Evolutionary conservation across 2,888 invertebrate species (phyloP).

Genomic region (Theretra japonica): DNA sequence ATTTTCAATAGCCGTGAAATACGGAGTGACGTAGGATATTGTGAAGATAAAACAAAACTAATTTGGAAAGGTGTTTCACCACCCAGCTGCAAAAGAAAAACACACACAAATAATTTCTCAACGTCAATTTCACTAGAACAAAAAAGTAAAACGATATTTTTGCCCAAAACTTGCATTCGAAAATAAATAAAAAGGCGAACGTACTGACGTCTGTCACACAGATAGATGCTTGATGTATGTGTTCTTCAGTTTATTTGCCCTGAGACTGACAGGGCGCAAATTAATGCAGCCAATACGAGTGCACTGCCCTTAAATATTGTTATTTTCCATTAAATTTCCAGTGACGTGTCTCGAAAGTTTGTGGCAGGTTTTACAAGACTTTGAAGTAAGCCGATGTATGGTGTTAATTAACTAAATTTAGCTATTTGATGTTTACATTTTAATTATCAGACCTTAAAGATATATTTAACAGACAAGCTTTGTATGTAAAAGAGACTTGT

Average conservation of each 20-base stretch:
- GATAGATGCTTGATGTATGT: constrained; percentile 38
- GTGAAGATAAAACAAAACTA: neutral
- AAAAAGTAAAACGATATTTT: constrained; percentile 6
- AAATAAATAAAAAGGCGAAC: constrained; percentile 33
- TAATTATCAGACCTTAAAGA: neutral
- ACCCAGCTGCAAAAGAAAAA: neutral
- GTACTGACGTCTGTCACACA: constrained; percentile 35
- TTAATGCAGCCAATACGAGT: constrained; percentile 35
- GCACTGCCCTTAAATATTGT: constrained; percentile 26
- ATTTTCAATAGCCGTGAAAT: too few species aligned
- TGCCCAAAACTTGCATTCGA: constrained; percentile 27
- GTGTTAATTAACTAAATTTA: constrained; percentile 13
- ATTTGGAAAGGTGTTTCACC: neutral
- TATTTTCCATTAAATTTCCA: constrained; percentile 23
- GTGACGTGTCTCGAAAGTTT: constrained; percentile 29
- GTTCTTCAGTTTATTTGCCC: constrained; percentile 35
- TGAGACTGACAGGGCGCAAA: constrained; percentile 37
- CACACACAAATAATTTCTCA: neutral
- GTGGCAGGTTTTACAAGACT: constrained; percentile 12
- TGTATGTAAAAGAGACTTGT: too few species aligned
- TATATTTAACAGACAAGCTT: too few species aligned
- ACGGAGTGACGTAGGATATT: too few species aligned
- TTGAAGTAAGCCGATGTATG: constrained; percentile 7
- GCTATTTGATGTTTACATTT: neutral
- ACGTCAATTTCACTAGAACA: neutral